Evolutionary conservation across 2,888 invertebrate species (phyloP).

Genomic region (Dinocampus coccinellae): DNA sequence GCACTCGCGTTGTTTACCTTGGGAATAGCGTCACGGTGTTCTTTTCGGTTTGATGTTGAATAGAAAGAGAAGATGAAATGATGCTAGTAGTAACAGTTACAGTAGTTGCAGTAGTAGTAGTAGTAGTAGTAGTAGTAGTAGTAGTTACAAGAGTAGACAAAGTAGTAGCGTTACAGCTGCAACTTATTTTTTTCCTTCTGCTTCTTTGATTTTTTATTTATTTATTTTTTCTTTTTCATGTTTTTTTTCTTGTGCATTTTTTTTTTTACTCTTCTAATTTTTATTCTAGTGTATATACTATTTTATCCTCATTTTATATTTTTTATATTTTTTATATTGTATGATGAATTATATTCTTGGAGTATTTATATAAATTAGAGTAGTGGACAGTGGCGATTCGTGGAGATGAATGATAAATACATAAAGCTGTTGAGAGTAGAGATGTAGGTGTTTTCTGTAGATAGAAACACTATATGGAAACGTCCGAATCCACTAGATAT

Average conservation of each 20-base stretch:
- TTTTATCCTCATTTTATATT: no score
- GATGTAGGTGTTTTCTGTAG: not conserved
- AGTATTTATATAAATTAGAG: not conserved
- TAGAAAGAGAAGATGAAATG: constrained; percentile 31
- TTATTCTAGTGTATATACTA: not conserved
- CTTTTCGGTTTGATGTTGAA: not conserved
- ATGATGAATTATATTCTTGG: not conserved
- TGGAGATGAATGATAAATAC: not conserved
- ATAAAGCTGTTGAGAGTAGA: not conserved
- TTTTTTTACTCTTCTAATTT: not conserved
- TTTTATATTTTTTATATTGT: not conserved
- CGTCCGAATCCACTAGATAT: not conserved
- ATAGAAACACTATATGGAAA: not conserved
- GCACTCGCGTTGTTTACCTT: constrained; percentile 51
- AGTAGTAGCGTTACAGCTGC: not conserved
- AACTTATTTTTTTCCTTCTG: not conserved
- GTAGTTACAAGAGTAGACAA: no score
- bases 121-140: not conserved
- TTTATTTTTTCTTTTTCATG: not conserved
- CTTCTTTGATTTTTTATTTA: no score
- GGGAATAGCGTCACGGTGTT: constrained; percentile 4
- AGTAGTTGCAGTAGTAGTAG: not conserved
- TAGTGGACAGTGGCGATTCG: not conserved
- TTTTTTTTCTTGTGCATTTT: not conserved
- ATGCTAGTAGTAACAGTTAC: constrained; percentile 2